A percentile compares a stretch with the other conserved stretches of the same genome.
Conservation (phyloP, 2,113 vertebrate genomes). For the Microtus montanus region DNA sequence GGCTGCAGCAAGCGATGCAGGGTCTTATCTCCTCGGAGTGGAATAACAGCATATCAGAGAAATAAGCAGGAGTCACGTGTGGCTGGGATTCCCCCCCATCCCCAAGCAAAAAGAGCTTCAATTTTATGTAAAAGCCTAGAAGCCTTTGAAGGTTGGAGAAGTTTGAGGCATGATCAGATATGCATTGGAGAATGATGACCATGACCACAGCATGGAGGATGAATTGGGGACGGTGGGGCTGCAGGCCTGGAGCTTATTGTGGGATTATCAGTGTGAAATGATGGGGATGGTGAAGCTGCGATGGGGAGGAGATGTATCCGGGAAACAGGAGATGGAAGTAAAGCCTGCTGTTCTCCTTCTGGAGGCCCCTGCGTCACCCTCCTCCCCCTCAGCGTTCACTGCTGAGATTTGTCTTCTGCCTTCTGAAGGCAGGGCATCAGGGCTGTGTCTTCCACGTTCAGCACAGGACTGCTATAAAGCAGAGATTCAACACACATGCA, state of each 20-base stretch:
- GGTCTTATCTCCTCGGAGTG: background rate
- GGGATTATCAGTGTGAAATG: background rate
- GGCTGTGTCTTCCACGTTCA: background rate
- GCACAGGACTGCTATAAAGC: background rate
- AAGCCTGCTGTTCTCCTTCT: background rate
- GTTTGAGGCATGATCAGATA: background rate
- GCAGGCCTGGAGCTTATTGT: background rate
- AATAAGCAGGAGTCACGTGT: background rate
- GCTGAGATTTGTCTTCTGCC: background rate
- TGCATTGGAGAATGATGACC: background rate
- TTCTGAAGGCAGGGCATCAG: background rate
- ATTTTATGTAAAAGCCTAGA: background rate
- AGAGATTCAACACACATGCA: background rate
- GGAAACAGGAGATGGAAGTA: background rate
- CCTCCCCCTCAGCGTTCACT: background rate
- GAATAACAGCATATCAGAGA: background rate
- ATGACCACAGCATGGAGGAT: background rate
- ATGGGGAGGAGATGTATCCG: background rate
- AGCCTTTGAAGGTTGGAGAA: background rate
- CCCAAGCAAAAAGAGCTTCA: background rate
- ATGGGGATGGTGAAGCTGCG: background rate
- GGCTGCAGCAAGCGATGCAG: background rate
- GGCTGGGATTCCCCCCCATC: background rate
- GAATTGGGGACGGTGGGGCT: background rate
- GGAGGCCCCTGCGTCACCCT: background rate